Evolutionary conservation across 2,888 invertebrate genomes (phyloP), one percentile per base, ranked within the genome.

Genomic region (Amphipyra tragopoginis): DNA sequence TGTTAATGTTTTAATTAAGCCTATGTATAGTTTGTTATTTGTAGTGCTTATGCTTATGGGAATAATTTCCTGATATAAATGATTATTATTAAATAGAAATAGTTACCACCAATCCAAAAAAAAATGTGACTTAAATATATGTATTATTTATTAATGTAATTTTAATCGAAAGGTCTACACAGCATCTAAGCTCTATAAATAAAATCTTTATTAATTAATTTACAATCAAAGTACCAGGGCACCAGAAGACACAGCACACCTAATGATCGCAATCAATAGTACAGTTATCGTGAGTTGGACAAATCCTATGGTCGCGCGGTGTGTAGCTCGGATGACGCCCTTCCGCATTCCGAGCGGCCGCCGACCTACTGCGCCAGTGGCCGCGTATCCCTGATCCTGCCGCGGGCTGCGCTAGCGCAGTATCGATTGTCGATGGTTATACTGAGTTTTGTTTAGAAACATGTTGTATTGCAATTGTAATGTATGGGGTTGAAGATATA

Each of bases 381-480:
- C 94, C 93, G 90, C 89, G 84, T 93, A 91, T 90, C 91, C 93
- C 92, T 93, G 92, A 93, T 94, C 93, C 93, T 93, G 90, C 52
- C 77, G 81, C 83, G 90, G 85, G 90, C 72, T 84, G 91, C 47
- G 72, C 79, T 47, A 15, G 57, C 53, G 50, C 43, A 51, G 53
- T 66, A 72, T 81, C 80, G 82, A 84, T 80, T 63, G 47, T 79
- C 77, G 77, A 77, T 75, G 50, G 44, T 62, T 68, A 56, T 51
- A 13, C 9, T 2, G 13, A 50, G 9, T 7, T 50, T 40, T 40
- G 21, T 40, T 38, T 5, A 49, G 15, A 14, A 29, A 7, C 7
- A 7, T 29, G 29, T 29, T 29, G 29, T 7, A 29, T 29, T 29
- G 29, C 29, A 29, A 29, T 29, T 36, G 36, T 8, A 36, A 36